phyloP scores from a whole-genome alignment of 2,113 vertebrate species.

The Physeter macrocephalus region DNA sequence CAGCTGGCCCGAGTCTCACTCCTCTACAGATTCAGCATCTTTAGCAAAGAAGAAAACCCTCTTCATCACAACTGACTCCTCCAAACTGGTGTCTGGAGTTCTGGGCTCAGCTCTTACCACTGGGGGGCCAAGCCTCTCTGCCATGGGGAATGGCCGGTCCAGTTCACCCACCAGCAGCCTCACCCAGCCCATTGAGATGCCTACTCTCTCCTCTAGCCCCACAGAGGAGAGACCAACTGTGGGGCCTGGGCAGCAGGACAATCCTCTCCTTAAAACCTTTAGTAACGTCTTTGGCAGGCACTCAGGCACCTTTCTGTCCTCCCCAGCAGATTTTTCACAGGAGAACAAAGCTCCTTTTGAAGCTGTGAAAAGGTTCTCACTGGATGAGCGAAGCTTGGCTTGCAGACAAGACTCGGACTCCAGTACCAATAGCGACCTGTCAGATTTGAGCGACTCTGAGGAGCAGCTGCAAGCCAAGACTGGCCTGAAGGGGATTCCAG shows the following conservation, averaged over 20 bases:
- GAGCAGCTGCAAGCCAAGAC: conserved; percentile 89
- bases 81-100: conserved; percentile 87
- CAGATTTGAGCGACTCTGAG: conserved; percentile 96
- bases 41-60: conserved; percentile 86
- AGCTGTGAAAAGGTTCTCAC: conserved; percentile 91
- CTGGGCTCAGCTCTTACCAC: conserved; percentile 80
- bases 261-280: conserved; percentile 83
- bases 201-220: conserved; percentile 85
- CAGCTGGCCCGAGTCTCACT: conserved; percentile 80
- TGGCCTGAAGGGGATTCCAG: conserved; percentile 86
- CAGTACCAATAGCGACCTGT: conserved; percentile 96
- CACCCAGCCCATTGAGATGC: conserved; percentile 86
- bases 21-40: conserved; percentile 76
- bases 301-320: conserved; percentile 84
- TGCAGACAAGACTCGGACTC: conserved; percentile 95
- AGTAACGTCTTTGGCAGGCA: conserved; percentile 87
- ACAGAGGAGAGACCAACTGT: conserved; percentile 86
- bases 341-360: conserved; percentile 87
- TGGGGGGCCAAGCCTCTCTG: conserved; percentile 82
- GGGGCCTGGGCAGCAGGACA: conserved; percentile 80
- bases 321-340: conserved; percentile 80
- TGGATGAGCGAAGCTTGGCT: conserved; percentile 92
- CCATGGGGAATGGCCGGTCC: conserved; percentile 82
- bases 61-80: conserved; percentile 93
- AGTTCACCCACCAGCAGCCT: conserved; percentile 81